These are phyloP conservation scores for Alectura lathami DNA, from an alignment of 2,113 vertebrate species.

Conservation along the genomic window DNA sequence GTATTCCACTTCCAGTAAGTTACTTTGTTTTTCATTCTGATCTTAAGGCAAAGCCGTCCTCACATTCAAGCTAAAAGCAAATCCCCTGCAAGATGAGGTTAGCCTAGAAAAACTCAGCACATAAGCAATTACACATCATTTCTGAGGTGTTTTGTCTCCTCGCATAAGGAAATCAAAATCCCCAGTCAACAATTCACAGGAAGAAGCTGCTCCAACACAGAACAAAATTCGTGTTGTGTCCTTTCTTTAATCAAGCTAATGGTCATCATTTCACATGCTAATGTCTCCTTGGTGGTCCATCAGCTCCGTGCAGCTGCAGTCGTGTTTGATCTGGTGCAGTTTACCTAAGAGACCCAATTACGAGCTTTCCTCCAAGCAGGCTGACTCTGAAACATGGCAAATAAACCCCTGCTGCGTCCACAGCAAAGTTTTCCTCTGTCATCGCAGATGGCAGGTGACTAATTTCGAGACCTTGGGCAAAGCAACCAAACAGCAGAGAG, in stretches of 20 bases:
- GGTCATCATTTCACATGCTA: constrained; percentile 50
- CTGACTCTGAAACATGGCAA: background rate
- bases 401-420: background rate
- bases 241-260: constrained; percentile 67
- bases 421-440: background rate
- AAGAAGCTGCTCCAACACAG: background rate
- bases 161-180: constrained; percentile 35
- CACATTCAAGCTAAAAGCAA: background rate
- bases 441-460: fast-evolving
- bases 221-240: constrained; percentile 27
- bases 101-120: constrained; percentile 45
- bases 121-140: background rate
- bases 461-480: background rate
- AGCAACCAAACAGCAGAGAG: fast-evolving
- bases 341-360: constrained; percentile 55
- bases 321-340: background rate
- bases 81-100: constrained; percentile 42
- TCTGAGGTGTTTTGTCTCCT: constrained; percentile 30
- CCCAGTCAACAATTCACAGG: background rate
- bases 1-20: background rate
- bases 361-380: fast-evolving
- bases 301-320: constrained; percentile 2
- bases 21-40: background rate
- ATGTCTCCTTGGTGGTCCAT: constrained; percentile 55
- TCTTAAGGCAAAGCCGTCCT: constrained; percentile 23